Evolutionary conservation across 1,140 invertebrate species (phyloP), one percentile per base, ranked within the genome.

Genomic region (Dinoponera quadriceps): DNA sequence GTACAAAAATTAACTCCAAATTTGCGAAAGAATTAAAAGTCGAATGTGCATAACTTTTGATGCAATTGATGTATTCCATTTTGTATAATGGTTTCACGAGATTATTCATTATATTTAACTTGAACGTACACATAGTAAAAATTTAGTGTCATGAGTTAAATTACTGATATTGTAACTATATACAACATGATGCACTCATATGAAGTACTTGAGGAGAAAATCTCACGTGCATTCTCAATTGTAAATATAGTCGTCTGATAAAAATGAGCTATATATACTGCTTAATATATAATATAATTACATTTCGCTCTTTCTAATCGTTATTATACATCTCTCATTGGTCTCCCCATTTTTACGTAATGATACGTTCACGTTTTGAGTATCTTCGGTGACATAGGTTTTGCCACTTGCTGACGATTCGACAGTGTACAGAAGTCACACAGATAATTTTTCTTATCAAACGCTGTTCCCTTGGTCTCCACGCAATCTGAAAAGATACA

Each of bases 391-490:
- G 89, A 60, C 38, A 92, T 85, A 73, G 92, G 86, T 86, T 92
- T 94, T 74, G 89, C 62, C 82, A 91, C 82, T 48, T 87, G 90
- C 49, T 92, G 92, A 60, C 91, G 89, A 82, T 72, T 91, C 74
- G 93, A 86, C 72, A 92, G 87, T 80, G 90, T 89, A 84, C 93
- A 94, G 57, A 92, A 92, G 73, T 94, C 93, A 92, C 93, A 94
- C 69, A 91, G 88, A 87, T 93, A 94, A 89, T 91, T 93, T 91
- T 93, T 93, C 88, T 88, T 90, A 80, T 94, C 93, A 90, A 93
- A 90, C 89, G 55, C 80, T 81, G 85, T 16, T 86, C 88, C 91
- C 89, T 93, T 94, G 91, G 88, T 92, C 91, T 93, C 93, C 93
- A 93, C 93, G 93, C 93, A 94, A 48, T 89, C 93, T 94, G 85